Base-by-base conservation (phyloP, 2,888 invertebrate genomes). In the Nudaria mundana region DNA sequence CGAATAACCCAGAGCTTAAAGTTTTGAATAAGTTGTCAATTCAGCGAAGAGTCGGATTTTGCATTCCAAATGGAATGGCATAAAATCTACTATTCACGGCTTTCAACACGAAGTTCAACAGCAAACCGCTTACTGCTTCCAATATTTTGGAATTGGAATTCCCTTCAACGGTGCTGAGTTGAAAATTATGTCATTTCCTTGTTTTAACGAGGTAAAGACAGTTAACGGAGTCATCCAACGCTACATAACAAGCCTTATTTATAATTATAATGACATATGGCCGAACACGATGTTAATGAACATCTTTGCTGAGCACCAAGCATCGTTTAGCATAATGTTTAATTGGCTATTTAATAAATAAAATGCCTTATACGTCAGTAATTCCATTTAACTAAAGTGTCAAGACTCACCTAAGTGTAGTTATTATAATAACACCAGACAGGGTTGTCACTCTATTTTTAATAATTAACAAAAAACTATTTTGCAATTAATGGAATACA, bases 311-410 rank as follows among this genome's bases (percentile, higher is more conserved):
- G 16, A 43, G 36, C n/a, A n/a, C n/a, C 46, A 35, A 53, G 51
- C 44, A 56, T 53, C 50, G 55, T 57, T 64, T 51, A 66, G 43
- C n/a, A n/a, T n/a, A n/a, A n/a, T n/a, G n/a, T 55, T 61, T 63
- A 64, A 68, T 64, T 53, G 59, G 47, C 51, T 54, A 53, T 59
- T 61, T 58, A 59, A 52, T 54, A 56, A 64, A 62, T 62, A 55
- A 48, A 43, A 50, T 14, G 6, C 60, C 53, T 56, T 54, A 50
- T 54, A 49, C 45, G 52, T 46, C 48, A 44, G 54, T 55, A 53
- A 63, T 64, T 57, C 52, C 58, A 52, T 58, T 67, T 51, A 58
- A 58, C 55, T 46, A 53, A 58, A 48, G 49, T 60, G 59, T 66
- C 52, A 55, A 43, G 55, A 37, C 41, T 56, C 49, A 50, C 48